A percentile compares a stretch with the other conserved stretches of the same genome.
Conservation (phyloP, 2,797 vertebrate species). For the Acipenser transmontanus region DNA sequence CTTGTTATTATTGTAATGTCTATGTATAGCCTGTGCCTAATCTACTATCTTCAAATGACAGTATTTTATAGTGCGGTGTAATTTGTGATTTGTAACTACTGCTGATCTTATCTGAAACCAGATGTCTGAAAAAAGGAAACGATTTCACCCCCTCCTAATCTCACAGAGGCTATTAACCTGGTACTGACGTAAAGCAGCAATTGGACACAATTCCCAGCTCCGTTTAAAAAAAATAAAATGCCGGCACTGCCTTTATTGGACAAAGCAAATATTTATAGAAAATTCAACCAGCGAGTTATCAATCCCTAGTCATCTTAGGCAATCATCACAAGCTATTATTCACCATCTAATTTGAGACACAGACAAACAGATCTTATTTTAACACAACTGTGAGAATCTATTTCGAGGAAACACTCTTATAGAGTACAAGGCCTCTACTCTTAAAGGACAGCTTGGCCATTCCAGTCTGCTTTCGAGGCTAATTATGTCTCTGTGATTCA, state of each 20-base stretch:
- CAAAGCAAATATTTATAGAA: constrained; percentile 52
- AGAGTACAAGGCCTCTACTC: neutral
- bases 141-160: constrained; percentile 46
- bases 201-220: constrained; percentile 48
- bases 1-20: constrained; percentile 51
- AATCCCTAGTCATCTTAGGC: constrained; percentile 37
- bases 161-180: constrained; percentile 66
- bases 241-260: constrained; percentile 46
- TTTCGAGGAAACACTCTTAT: neutral
- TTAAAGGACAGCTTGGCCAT: too few relatives aligned
- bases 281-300: constrained; percentile 52
- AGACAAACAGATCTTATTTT: constrained; percentile 3
- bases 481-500: too few relatives aligned
- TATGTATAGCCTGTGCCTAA: constrained; percentile 60
- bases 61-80: constrained; percentile 68
- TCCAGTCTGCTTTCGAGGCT: too few relatives aligned
- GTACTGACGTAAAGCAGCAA: constrained; percentile 62
- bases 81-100: constrained; percentile 78
- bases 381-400: constrained; percentile 1
- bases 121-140: constrained; percentile 81
- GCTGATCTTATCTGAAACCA: constrained; percentile 87
- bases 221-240: constrained; percentile 51
- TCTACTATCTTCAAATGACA: constrained; percentile 71
- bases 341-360: constrained; percentile 38
- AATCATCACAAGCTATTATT: constrained; percentile 49